Conservation (phyloP, 2,113 vertebrate species). For the Asarcornis scutulata region DNA sequence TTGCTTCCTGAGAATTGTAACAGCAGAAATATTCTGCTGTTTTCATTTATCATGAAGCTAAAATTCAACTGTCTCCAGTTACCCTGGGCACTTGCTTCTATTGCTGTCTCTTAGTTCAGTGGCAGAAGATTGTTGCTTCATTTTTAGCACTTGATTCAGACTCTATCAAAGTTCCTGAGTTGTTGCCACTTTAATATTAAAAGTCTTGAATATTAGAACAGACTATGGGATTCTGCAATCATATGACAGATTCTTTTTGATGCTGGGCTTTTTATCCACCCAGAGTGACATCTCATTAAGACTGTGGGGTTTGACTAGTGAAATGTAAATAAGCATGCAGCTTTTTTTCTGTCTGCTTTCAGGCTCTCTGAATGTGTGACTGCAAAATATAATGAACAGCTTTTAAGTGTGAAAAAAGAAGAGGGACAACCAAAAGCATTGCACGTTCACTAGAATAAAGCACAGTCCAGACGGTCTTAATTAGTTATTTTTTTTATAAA, state of each 20-base stretch:
- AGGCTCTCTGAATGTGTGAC: slow-evolving; percentile 37
- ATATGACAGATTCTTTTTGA: slow-evolving; percentile 32
- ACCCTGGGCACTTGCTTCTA: neutral
- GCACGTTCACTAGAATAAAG: neutral
- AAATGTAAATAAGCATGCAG: slow-evolving; percentile 51
- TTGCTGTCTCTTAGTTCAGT: neutral
- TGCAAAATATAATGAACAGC: slow-evolving; percentile 55
- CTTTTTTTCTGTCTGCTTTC: slow-evolving; percentile 49
- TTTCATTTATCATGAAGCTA: neutral
- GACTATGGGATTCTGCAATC: slow-evolving; percentile 22
- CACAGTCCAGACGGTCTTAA: slow-evolving; percentile 30
- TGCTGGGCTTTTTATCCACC: slow-evolving; percentile 39
- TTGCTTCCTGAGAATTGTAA: neutral
- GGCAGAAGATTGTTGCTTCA: neutral
- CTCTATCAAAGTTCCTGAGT: neutral
- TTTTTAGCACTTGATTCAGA: neutral
- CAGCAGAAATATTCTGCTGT: neutral
- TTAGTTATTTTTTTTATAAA: slow-evolving; percentile 5
- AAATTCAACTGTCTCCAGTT: neutral
- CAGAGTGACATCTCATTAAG: slow-evolving; percentile 58
- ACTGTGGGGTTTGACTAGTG: slow-evolving; percentile 49
- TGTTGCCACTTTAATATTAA: neutral
- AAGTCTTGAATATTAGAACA: slow-evolving; percentile 23
- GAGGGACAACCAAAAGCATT: slow-evolving; percentile 4
- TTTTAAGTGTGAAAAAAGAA: slow-evolving; percentile 38